Base-by-base conservation (phyloP, 2,888 invertebrate species). In the Sarcophaga rosellei region DNA sequence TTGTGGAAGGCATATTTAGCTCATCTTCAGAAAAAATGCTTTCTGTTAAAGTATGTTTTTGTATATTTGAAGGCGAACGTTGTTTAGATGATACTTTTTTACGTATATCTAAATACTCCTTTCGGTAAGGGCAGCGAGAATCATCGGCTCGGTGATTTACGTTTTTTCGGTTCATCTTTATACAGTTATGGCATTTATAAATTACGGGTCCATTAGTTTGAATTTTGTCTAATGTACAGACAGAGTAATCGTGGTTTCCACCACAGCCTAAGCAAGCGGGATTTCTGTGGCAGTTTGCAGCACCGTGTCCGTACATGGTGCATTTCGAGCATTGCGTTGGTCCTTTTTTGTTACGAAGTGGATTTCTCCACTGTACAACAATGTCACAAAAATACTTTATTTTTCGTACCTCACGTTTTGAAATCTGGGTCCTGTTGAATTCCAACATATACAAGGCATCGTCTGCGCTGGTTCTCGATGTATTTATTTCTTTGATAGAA, bases 121-220 rank as follows among this genome's bases (percentile, higher is more conserved):
- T 65, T 1, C 75, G 62, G 15, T 11, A 25, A 12, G 75, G 75
- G 17, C 75, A 57, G 11, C 20, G 20, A 8, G 23, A 17, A n/a
- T 75, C 65, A 62, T 75, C 75, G 3, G 75, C 75, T 65, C 75
- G 20, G 8, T 75, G 75, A 20, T 75, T 75, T 3, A 75, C 45
- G n/a, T 63, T 74, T 73, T 73, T 75, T 8, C 47, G 15, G 3
- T 63, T 25, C 11, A 53, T 75, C n/a, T 10, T 35, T 12, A 63
- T 47, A 8, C 75, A 75, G 15, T 65, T 75, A 12, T 47, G 21
- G 15, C 75, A 75, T 53, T 75, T 75, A 12, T 57, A 65, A 1
- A 75, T 21, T 17, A 75, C 75, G 0, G 75, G 75, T 1, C 53
- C 65, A 44, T 65, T 53, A 10, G 3, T 53, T n/a, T 15, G 10